These are phyloP conservation scores for Reticulitermes speratus DNA, from an alignment of 1,140 invertebrate species.

Conservation along the genomic window DNA sequence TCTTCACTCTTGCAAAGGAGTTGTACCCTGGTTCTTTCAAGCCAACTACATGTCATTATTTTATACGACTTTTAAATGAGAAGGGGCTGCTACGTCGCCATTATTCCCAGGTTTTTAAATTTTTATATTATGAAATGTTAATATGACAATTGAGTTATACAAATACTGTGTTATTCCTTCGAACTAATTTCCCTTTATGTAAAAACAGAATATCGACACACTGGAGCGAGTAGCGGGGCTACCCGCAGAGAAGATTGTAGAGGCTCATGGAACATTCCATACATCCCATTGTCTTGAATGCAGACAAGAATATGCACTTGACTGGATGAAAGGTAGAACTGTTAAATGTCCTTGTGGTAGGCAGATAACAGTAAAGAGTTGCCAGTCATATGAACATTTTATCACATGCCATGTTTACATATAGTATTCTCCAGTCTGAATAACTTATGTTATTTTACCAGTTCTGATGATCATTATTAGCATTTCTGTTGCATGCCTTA, in stretches of 20 bases:
- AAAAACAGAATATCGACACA: slow-evolving; percentile 86
- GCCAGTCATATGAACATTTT: too few relatives aligned
- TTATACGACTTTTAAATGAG: slow-evolving; percentile 75
- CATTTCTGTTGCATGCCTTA: too few relatives aligned
- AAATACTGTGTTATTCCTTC: too few relatives aligned
- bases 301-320: slow-evolving; percentile 67
- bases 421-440: too few relatives aligned
- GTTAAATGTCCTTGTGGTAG: not conserved
- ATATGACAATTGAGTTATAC: too few relatives aligned
- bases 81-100: slow-evolving; percentile 78
- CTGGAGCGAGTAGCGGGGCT: slow-evolving; percentile 87
- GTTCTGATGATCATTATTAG: not conserved
- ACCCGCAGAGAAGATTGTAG: slow-evolving; percentile 80
- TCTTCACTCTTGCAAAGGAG: slow-evolving; percentile 83
- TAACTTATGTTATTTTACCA: too few relatives aligned
- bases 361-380: too few relatives aligned
- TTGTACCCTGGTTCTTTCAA: slow-evolving; percentile 79
- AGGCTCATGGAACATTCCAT: slow-evolving; percentile 92
- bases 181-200: not conserved
- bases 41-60: slow-evolving; percentile 82
- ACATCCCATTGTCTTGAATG: slow-evolving; percentile 85
- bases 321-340: slow-evolving; percentile 76
- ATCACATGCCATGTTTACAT: too few relatives aligned
- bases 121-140: too few relatives aligned
- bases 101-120: slow-evolving; percentile 62